These are phyloP conservation scores for Watsonalla binaria DNA, from an alignment of 2,888 invertebrate species.

Conservation along the genomic window DNA sequence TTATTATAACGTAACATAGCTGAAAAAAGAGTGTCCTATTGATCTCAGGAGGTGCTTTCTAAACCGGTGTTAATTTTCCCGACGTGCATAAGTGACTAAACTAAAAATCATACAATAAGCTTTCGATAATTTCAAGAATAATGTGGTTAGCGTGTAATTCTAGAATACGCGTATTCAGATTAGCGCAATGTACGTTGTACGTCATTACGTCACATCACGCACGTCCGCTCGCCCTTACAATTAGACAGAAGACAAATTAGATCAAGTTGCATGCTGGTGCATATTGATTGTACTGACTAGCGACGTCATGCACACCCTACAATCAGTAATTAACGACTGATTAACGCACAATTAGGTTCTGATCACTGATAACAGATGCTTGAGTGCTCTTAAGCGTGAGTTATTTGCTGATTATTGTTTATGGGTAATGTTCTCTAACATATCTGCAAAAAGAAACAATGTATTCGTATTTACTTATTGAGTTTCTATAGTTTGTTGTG, in stretches of 20 bases:
- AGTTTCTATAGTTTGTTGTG: too few relatives aligned
- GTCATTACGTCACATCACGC: background rate
- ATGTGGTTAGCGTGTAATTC: background rate
- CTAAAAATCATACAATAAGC: too few relatives aligned
- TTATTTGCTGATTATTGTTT: slow-evolving; percentile 6
- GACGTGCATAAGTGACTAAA: too few relatives aligned
- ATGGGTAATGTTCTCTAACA: slow-evolving; percentile 14
- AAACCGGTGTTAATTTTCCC: too few relatives aligned
- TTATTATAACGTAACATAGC: too few relatives aligned
- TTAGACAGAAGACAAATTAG: slow-evolving; percentile 37
- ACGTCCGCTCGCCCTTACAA: slow-evolving; percentile 1
- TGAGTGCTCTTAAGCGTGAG: slow-evolving; percentile 5
- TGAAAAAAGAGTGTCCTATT: too few relatives aligned
- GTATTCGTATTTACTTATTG: too few relatives aligned
- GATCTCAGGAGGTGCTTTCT: too few relatives aligned
- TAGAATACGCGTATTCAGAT: background rate
- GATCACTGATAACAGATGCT: slow-evolving; percentile 49
- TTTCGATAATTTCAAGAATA: too few relatives aligned
- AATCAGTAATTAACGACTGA: slow-evolving; percentile 54
- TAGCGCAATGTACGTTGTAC: too few relatives aligned
- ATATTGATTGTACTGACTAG: slow-evolving; percentile 26
- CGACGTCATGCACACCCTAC: slow-evolving; percentile 45
- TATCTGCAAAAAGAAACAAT: background rate
- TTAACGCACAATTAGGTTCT: slow-evolving; percentile 59
- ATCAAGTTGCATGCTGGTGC: slow-evolving; percentile 37